These are phyloP conservation scores for Polypterus bichir DNA, from an alignment of 2,113 vertebrate species.

Conservation along the genomic window DNA sequence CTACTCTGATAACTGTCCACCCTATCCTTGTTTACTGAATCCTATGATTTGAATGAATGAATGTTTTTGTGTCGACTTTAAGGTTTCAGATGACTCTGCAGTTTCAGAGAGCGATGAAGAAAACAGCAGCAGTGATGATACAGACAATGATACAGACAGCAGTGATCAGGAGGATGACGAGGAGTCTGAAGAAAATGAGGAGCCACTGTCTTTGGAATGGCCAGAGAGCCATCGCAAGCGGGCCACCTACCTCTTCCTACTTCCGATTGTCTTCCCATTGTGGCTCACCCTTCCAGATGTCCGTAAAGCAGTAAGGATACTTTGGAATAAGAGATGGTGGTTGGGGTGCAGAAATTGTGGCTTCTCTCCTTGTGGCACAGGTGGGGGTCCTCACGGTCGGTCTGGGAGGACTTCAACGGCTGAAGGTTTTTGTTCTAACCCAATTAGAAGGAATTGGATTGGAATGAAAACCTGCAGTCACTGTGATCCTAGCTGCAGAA, in stretches of 20 bases:
- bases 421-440: too few relatives aligned
- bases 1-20: too few relatives aligned
- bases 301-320: constrained; percentile 62
- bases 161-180: constrained; percentile 25
- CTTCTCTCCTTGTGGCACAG: constrained; percentile 3
- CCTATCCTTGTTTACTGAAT: too few relatives aligned
- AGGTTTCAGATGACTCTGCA: too few relatives aligned
- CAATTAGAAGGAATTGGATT: too few relatives aligned
- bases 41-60: too few relatives aligned
- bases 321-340: neutral
- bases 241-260: constrained; percentile 73
- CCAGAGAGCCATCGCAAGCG: constrained; percentile 71
- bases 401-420: too few relatives aligned
- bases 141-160: constrained; percentile 28
- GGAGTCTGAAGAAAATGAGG: constrained; percentile 47
- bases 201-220: constrained; percentile 83
- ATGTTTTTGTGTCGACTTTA: too few relatives aligned
- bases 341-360: neutral
- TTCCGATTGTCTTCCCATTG: constrained; percentile 84
- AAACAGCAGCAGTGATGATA: constrained; percentile 30
- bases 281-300: constrained; percentile 89
- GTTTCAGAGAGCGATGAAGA: too few relatives aligned
- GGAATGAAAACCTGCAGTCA: too few relatives aligned
- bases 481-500: too few relatives aligned
- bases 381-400: neutral